Conservation (phyloP, 2,797 vertebrate genomes). For the Schizothorax lantsangensis region DNA sequence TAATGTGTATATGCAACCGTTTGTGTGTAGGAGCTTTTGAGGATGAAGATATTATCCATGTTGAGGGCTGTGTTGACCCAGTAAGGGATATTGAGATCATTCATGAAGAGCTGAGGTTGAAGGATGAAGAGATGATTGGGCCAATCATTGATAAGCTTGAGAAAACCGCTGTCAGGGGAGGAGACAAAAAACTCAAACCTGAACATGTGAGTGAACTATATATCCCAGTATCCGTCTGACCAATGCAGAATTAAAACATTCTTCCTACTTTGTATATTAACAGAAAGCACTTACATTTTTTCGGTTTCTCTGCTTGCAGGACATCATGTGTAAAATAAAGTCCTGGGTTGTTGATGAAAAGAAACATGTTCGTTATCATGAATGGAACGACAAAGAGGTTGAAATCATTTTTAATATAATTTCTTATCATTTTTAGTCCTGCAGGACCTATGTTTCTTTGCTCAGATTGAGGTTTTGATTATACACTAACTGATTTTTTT, state of each 20-base stretch:
- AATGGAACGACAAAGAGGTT: conserved; percentile 99
- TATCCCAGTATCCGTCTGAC: conserved; percentile 2
- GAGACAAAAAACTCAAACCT: conserved; percentile 98
- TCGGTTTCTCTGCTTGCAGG: conserved; percentile 78
- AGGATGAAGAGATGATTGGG: conserved; percentile 93
- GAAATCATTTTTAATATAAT: not conserved
- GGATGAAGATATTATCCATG: conserved; percentile 96
- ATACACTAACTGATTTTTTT: not conserved
- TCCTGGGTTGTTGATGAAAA: conserved; percentile 95
- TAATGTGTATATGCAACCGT: conserved; percentile 18
- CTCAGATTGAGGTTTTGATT: not conserved
- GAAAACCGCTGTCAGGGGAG: conserved; percentile 93
- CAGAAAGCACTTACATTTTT: not conserved
- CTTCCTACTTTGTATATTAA: not conserved
- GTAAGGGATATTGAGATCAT: conserved; percentile 88
- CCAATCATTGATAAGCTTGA: conserved; percentile 95
- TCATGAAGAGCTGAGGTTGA: conserved; percentile 93
- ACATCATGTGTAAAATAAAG: conserved; percentile 96
- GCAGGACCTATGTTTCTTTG: not conserved
- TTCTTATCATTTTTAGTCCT: not conserved
- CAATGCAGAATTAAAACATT: not conserved
- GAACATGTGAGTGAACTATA: conserved; percentile 89
- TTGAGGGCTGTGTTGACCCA: conserved; percentile 96
- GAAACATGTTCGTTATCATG: conserved; percentile 92
- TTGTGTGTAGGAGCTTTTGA: conserved; percentile 89